Evolutionary conservation across 2,888 invertebrate species (phyloP), one percentile per base, ranked within the genome.

Genomic region (Eubasilissa splendida): DNA sequence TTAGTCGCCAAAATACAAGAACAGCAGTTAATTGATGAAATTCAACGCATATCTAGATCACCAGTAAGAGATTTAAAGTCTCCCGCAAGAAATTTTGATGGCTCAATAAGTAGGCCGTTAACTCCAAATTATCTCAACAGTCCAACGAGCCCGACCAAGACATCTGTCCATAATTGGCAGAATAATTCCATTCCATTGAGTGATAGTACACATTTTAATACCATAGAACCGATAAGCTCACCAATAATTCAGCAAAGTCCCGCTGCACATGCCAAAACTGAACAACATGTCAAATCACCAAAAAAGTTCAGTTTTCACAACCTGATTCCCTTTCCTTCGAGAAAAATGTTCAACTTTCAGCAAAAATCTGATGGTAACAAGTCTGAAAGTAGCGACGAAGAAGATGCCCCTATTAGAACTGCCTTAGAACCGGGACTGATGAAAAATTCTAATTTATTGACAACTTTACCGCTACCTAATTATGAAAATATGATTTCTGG

Each of bases 1-100:
- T 87, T 93, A 84, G 93, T 93, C 42, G 93, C 93, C 1, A 90
- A 91, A 85, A 92, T 93, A 10, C 93, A 93, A 86, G 89, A 89
- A 52, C 88, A 91, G 76, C 89, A 90, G 76, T 66, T 82, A 11
- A 68, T 83, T 12, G 83, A 83, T 77, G 83, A 83, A 80, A 77
- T 83, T 14, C 76, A 83, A 42, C 68, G 79, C 11, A 74, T 76
- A 42, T 83, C 83, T 42, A 65, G 83, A 58, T 83, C 82, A 52
- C 82, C 82, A 5, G 65, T 77, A 31, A 75, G 80, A 75, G 82
- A 83, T 33, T 58, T 78, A 14, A 82, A 63, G 31, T 79, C 80
- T 31, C 79, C 82, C 1, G 77, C 68, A 9, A 78, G 71, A 76
- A 80, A 66, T 73, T 59, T 76, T 9, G 80, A 80, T 10, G 83